A percentile compares a stretch with the other conserved stretches of the same genome.
Conservation (phyloP, 2,888 invertebrate genomes). For the Blastobasis lacticolella region DNA sequence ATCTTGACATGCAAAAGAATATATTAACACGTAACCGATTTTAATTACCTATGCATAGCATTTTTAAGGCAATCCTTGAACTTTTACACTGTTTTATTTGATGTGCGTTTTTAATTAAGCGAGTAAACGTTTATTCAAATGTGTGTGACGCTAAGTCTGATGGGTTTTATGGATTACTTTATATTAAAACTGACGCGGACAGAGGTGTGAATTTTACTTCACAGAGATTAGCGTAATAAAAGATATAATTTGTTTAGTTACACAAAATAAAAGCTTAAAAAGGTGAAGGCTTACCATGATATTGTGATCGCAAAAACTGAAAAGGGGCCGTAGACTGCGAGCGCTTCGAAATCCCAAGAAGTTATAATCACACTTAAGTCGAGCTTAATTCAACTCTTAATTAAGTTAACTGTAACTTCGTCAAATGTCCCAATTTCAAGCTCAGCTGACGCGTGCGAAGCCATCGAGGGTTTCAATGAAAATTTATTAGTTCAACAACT, state of each 20-base stretch:
- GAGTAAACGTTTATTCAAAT: no score
- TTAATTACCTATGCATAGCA: slow-evolving; percentile 46
- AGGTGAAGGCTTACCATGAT: no score
- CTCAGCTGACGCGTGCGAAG: slow-evolving; percentile 51
- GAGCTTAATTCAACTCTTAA: slow-evolving; percentile 65
- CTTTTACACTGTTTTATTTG: slow-evolving; percentile 28
- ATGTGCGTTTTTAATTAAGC: background rate
- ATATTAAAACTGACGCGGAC: no score
- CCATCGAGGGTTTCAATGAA: slow-evolving; percentile 65
- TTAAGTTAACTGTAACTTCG: slow-evolving; percentile 61
- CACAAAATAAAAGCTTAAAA: no score
- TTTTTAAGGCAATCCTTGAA: slow-evolving; percentile 53
- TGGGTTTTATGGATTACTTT: no score
- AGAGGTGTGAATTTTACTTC: no score
- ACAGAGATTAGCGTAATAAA: no score
- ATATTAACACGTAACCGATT: slow-evolving; percentile 50
- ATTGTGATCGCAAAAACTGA: background rate
- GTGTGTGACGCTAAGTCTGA: no score
- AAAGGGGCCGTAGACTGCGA: background rate
- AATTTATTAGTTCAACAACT: slow-evolving; percentile 68
- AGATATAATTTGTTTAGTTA: no score
- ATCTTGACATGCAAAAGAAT: slow-evolving; percentile 55
- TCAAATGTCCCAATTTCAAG: slow-evolving; percentile 57
- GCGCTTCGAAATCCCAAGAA: slow-evolving; percentile 39
- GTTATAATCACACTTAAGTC: slow-evolving; percentile 60